Base-by-base conservation (phyloP, 1,140 invertebrate genomes). In the Penaeus chinensis region DNA sequence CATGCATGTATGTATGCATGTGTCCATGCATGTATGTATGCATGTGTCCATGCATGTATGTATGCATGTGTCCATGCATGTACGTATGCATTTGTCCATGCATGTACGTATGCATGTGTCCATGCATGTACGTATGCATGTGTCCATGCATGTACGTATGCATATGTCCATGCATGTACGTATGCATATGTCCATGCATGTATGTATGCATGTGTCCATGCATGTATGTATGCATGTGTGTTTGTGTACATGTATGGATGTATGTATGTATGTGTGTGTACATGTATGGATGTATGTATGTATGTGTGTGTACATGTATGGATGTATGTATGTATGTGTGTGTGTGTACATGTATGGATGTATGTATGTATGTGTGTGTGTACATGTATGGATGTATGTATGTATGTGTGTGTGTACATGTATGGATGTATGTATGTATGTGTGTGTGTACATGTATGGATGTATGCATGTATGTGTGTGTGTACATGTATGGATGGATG, bases 261-360 rank as follows among this genome's bases (percentile, higher is more conserved):
- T 42, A 42, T 8, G 4, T 42, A 42, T 42, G 7, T 42, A 42
- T 42, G 7, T 42, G 4, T 42, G 4, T 42, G 4, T 42, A 5
- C 4, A 42, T 42, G 7, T 42, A 42, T 32, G 4, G 0, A 42
- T 42, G 7, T 42, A 42, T 42, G 27, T 54, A 79, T 71, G 24
- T 71, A 71, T 71, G 32, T 71, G 24, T 71, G 20, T 71, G 24
- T 71, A 71, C 24, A 71, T n/a, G 20, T 69, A 69, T 69, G 22
- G 8, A 69, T 69, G 22, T n/a, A 71, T n/a, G 32, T n/a, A 71
- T 8, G 24, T n/a, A 71, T 20, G 3, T 71, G 1, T n/a, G 20
- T 71, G 32, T n/a, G 24, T 13, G 24, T 71, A 71, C 20, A 71
- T 71, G 20, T n/a, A 1, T 69, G 22, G 1, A 69, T 69, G 22